Evolutionary conservation across 1,140 invertebrate genomes (phyloP), one percentile per base, ranked within the genome.

Genomic region (Zaprionus ornatus): DNA sequence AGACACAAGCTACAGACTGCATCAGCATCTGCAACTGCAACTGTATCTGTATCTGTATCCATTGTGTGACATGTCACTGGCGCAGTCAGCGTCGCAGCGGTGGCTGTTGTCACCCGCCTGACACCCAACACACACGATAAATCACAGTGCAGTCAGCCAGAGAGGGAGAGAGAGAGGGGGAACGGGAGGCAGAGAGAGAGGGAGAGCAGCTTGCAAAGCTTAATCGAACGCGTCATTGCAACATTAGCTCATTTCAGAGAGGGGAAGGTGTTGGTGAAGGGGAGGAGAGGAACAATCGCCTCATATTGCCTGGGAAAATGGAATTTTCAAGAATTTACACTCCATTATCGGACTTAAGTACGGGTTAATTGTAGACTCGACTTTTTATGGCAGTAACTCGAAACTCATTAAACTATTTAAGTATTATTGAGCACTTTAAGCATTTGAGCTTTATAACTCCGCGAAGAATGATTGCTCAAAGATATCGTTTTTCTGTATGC

Each of bases 51-150:
- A 50, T 48, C 45, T 48, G 45, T 50, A 17, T 13, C 63, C 55
- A 45, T 77, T 74, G 74, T 77, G 66, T 68, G 81, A 80, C 81
- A 81, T 72, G 68, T 80, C 79, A 75, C 61, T 78, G 78, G 64
- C 61, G 48, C 66, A 74, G 77, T 77, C 56, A 68, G 68, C 59
- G 6, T 66, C 69, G 62, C 63, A 73, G 74, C 63, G 85, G 81
- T 90, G 75, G 85, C 85, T 88, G 85, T 88, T 88, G 85, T 88
- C 85, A 77, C 85, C 79, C 62, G 85, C 65, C 70, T 87, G 85
- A 88, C 85, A 88, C 85, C 90, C 90, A 79, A 88, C 85, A 88
- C 85, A 88, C 81, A 85, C 85, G 84, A 88, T 88, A 88, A 88
- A 88, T 88, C 85, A 88, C 72, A 79, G 48, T 68, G 42, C 54